Evolutionary conservation across 1,140 invertebrate species (phyloP).

Genomic region (Galendromus occidentalis): DNA sequence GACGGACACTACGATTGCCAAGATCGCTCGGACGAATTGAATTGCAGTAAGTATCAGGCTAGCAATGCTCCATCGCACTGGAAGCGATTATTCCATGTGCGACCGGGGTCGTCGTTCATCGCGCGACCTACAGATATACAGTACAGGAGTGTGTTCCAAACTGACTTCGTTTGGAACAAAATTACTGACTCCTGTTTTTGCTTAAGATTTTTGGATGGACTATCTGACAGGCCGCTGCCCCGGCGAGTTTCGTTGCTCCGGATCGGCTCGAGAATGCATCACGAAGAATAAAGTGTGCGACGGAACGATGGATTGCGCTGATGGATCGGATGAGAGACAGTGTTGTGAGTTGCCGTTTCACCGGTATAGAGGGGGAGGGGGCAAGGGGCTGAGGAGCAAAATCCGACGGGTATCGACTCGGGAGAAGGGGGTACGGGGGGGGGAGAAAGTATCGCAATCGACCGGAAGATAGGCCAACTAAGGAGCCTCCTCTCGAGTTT

Average conservation of each 20-base stretch:
- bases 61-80: slow-evolving; percentile 9
- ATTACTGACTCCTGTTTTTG: not conserved
- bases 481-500: too few species aligned
- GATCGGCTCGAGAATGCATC: slow-evolving; percentile 17
- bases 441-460: too few species aligned
- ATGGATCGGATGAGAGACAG: slow-evolving; percentile 50
- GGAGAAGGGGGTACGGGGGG: too few species aligned
- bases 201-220: slow-evolving; percentile 4
- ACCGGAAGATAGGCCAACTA: too few species aligned
- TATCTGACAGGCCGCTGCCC: slow-evolving; percentile 7
- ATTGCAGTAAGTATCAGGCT: slow-evolving; percentile 17
- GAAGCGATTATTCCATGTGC: too few species aligned
- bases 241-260: slow-evolving; percentile 2
- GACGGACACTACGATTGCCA: slow-evolving; percentile 22
- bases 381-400: too few species aligned
- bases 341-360: slow-evolving; percentile 25
- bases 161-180: too few species aligned
- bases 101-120: too few species aligned
- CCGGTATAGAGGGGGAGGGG: too few species aligned
- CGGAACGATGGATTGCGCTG: slow-evolving; percentile 61
- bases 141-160: too few species aligned
- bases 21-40: slow-evolving; percentile 21
- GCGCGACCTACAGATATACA: too few species aligned
- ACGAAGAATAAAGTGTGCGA: slow-evolving; percentile 50
- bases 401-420: too few species aligned